Evolutionary conservation across 2,113 vertebrate species (phyloP).

Genomic region (Anhinga anhinga): DNA sequence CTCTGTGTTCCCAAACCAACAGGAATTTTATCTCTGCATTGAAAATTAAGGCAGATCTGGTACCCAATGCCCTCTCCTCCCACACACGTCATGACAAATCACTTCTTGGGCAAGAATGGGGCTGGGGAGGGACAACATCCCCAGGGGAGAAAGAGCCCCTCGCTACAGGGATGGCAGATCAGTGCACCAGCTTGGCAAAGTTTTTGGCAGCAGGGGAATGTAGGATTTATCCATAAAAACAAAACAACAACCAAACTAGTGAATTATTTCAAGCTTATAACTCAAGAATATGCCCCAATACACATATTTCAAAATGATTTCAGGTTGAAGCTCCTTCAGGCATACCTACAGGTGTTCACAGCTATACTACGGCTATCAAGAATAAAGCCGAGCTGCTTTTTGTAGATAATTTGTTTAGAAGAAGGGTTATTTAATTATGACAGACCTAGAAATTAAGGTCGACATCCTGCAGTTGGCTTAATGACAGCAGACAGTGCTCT

Average conservation of each 20-base stretch:
- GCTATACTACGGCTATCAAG: not conserved
- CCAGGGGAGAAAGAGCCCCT: not conserved
- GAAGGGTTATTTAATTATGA: not conserved
- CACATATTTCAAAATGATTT: not conserved
- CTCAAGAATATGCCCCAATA: not conserved
- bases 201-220: fast-evolving
- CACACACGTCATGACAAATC: fast-evolving
- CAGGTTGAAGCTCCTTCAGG: not conserved
- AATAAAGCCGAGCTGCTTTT: not conserved
- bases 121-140: fast-evolving
- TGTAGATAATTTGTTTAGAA: not conserved
- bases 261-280: not conserved
- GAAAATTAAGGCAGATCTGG: not conserved
- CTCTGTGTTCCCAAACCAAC: not conserved
- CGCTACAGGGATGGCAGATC: not conserved
- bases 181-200: not conserved
- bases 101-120: not conserved
- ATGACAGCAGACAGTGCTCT: not conserved
- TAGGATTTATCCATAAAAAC: not conserved
- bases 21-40: not conserved
- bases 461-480: not conserved
- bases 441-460: not conserved
- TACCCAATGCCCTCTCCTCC: not conserved
- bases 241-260: not conserved
- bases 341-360: not conserved